Evolutionary conservation across 2,797 vertebrate genomes (phyloP).

Genomic region (Apodemus agrarius): DNA sequence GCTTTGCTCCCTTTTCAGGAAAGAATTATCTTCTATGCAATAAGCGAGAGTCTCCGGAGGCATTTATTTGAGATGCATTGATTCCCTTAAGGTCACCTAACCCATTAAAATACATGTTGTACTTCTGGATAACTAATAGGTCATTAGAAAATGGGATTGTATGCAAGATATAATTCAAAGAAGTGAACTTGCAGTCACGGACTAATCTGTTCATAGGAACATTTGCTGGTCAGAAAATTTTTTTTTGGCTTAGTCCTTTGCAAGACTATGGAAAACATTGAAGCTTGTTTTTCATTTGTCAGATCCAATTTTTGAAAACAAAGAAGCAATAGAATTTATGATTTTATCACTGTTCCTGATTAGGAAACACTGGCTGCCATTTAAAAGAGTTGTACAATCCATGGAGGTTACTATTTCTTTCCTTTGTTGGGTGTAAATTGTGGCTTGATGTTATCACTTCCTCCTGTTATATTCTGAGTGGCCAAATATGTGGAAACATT

Average conservation of each 20-base stretch:
- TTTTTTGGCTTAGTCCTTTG: slow-evolving; percentile 78
- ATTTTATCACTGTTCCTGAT: slow-evolving; percentile 80
- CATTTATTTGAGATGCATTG: slow-evolving; percentile 70
- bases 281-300: slow-evolving; percentile 80
- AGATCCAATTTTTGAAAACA: slow-evolving; percentile 76
- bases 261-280: slow-evolving; percentile 72
- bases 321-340: slow-evolving; percentile 67
- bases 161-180: slow-evolving; percentile 75
- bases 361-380: slow-evolving; percentile 77
- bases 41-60: slow-evolving; percentile 63
- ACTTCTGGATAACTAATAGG: slow-evolving; percentile 81
- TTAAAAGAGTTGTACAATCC: slow-evolving; percentile 65
- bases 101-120: slow-evolving; percentile 80
- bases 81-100: slow-evolving; percentile 74
- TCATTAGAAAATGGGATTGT: slow-evolving; percentile 75
- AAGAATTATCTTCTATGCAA: slow-evolving; percentile 79
- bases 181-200: slow-evolving; percentile 75
- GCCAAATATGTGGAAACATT: slow-evolving; percentile 75
- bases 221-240: slow-evolving; percentile 78
- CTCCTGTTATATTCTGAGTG: slow-evolving; percentile 49
- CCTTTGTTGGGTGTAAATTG: slow-evolving; percentile 46
- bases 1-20: slow-evolving; percentile 71
- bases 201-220: slow-evolving; percentile 74
- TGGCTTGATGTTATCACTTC: slow-evolving; percentile 73
- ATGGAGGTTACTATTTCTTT: slow-evolving; percentile 61